Percentiles rank a stretch among this genome's conserved stretches.
Evolutionary conservation across 2,888 invertebrate species (phyloP).

Genomic region (Macropis europaea): DNA sequence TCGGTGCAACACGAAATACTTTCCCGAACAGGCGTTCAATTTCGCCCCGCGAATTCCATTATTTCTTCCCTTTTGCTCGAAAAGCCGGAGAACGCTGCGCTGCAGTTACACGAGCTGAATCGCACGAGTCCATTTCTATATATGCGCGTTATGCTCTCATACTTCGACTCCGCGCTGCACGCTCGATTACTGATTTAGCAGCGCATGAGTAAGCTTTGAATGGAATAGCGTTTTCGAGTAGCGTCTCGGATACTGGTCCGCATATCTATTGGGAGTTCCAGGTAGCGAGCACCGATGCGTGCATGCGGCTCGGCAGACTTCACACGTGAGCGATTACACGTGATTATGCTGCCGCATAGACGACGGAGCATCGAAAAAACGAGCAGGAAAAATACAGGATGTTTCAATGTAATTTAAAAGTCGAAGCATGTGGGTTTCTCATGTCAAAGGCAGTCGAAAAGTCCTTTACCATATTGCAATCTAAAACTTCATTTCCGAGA

Average conservation of each 20-base stretch:
- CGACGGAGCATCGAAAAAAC: not conserved
- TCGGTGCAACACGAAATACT: not conserved
- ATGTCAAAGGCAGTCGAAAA: too few relatives aligned
- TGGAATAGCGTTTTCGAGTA: constrained; percentile 48
- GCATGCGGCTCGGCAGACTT: constrained; percentile 54
- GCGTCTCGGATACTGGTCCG: constrained; percentile 36
- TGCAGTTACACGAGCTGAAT: constrained; percentile 11
- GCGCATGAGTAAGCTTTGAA: constrained; percentile 55
- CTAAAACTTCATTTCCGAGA: too few relatives aligned
- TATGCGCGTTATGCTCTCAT: constrained; percentile 36
- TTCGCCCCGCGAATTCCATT: too few relatives aligned
- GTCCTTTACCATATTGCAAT: too few relatives aligned
- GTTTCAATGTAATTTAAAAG: too few relatives aligned
- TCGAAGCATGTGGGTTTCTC: too few relatives aligned
- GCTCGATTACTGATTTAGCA: constrained; percentile 58
- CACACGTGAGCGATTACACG: constrained; percentile 58
- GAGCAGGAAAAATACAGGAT: not conserved
- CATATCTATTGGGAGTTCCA: constrained; percentile 49
- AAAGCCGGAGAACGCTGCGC: not conserved
- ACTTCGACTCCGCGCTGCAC: constrained; percentile 36
- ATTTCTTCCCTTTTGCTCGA: not conserved
- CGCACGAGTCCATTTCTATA: constrained; percentile 31
- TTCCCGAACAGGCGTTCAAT: too few relatives aligned
- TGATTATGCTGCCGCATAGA: constrained; percentile 43
- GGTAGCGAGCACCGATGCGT: constrained; percentile 46